Evolutionary conservation across 2,888 invertebrate species (phyloP), one percentile per base, ranked within the genome.

Genomic region (Drosophila kokeensis): DNA sequence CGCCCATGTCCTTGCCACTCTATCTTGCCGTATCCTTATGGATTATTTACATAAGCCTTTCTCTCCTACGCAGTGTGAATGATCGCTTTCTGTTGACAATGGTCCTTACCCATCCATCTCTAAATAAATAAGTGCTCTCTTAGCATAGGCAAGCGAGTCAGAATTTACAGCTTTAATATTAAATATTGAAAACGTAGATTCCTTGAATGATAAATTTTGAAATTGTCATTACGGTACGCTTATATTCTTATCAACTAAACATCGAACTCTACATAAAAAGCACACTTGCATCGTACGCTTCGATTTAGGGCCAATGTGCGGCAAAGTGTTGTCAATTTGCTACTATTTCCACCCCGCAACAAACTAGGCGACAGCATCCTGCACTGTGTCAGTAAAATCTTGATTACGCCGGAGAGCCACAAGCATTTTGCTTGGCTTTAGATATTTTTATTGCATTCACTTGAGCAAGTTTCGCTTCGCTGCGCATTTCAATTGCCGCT

Each of bases 401-500:
- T 85, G 84, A 85, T 85, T 89, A 84, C 82, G 71, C 49, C 73
- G 45, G 53, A 55, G 73, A 71, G 86, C 88, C 88, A 77, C 74
- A 77, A 87, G 83, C 80, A 77, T 87, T 85, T 83, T 70, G 73
- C 73, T 79, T 82, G 80, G 77, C 87, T 79, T 79, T 76, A 79
- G 81, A 86, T 82, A 82, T 85, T 85, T 85, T 87, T 82, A 85
- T 87, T 85, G 85, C 85, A 85, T 87, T 87, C 84, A 86, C 79
- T 83, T 68, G 78, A 84, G 69, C 72, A 71, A 78, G 73, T 89
- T 84, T 69, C 87, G 85, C 82, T 80, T 82, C 65, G 75, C 69
- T 87, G 89, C 62, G 82, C 87, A 80, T 74, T 81, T 86, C 82
- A 82, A 89, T 74, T 74, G 87, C 89, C 85, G 59, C 57, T 74